Evolutionary conservation across 2,888 invertebrate genomes (phyloP).

Genomic region (Protodeltote pygarga): DNA sequence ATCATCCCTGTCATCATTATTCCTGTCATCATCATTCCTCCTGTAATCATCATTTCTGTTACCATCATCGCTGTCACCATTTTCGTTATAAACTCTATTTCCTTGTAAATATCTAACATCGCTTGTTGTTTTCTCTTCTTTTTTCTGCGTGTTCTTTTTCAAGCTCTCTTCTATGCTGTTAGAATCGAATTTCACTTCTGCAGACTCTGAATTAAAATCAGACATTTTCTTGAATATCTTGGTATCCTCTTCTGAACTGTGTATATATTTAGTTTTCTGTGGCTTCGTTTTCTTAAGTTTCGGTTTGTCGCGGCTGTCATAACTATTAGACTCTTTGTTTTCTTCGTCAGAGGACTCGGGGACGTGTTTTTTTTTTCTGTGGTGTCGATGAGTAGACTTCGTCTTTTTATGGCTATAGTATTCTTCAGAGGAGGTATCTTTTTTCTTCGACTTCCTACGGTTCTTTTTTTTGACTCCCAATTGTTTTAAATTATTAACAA

Average conservation of each 20-base stretch:
- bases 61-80: neutral
- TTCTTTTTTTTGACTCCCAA: neutral
- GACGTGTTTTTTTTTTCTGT: neutral
- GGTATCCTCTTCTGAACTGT: no score
- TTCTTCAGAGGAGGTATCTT: neutral
- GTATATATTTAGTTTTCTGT: neutral
- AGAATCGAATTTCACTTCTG: accelerated
- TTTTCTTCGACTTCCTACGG: neutral
- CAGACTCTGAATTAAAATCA: neutral
- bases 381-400: neutral
- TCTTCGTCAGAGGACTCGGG: neutral
- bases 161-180: neutral
- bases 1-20: neutral
- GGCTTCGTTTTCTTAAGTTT: neutral
- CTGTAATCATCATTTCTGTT: neutral
- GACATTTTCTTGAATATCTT: no score
- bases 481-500: constrained; percentile 11
- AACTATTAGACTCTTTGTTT: neutral
- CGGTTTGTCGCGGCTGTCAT: neutral
- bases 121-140: neutral
- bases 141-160: neutral
- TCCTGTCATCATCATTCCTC: constrained; percentile 23
- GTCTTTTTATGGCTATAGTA: neutral
- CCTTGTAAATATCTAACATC: constrained; percentile 14
- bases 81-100: constrained; percentile 1